Conservation (phyloP, 2,888 invertebrate genomes). For the Xiphydria camelus region DNA sequence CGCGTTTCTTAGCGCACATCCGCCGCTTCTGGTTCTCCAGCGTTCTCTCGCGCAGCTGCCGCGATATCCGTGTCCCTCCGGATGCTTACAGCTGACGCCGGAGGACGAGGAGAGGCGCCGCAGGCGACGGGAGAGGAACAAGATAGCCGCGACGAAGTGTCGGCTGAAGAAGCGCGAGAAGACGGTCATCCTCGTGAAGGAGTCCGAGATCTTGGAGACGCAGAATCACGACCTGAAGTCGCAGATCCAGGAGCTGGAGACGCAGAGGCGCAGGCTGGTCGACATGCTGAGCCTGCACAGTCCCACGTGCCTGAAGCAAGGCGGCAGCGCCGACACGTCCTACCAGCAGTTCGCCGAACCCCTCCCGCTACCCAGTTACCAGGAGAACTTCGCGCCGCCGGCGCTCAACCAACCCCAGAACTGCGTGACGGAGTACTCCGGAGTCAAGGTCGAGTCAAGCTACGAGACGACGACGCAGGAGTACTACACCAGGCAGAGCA, state of each 20-base stretch:
- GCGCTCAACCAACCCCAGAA: conserved; percentile 47
- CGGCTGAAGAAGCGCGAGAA: conserved; percentile 90
- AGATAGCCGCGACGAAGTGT: conserved; percentile 93
- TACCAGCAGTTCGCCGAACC: conserved; percentile 52
- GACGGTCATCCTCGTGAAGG: conserved; percentile 81
- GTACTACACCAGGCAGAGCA: conserved; percentile 46
- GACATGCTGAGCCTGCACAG: conserved; percentile 79
- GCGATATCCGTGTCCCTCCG: too few relatives aligned
- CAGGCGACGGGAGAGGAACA: conserved; percentile 86
- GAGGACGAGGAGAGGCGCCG: conserved; percentile 89
- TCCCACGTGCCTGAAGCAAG: conserved; percentile 69
- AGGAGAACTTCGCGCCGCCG: conserved; percentile 50
- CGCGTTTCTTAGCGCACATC: too few relatives aligned
- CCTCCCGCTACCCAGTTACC: conserved; percentile 48
- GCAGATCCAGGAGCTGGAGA: conserved; percentile 81
- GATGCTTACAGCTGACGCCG: conserved; percentile 73
- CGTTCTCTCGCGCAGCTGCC: too few relatives aligned
- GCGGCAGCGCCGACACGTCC: conserved; percentile 54
- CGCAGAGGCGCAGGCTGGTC: conserved; percentile 74
- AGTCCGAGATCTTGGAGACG: conserved; percentile 82
- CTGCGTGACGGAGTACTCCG: conserved; percentile 49
- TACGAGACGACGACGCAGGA: conserved; percentile 44
- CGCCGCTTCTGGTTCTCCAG: too few relatives aligned
- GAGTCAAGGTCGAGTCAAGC: conserved; percentile 52
- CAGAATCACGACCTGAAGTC: conserved; percentile 84